Percentiles rank a stretch among this genome's conserved stretches.
Conservation (phyloP, 2,888 invertebrate genomes). For the Plagodis pulveraria region DNA sequence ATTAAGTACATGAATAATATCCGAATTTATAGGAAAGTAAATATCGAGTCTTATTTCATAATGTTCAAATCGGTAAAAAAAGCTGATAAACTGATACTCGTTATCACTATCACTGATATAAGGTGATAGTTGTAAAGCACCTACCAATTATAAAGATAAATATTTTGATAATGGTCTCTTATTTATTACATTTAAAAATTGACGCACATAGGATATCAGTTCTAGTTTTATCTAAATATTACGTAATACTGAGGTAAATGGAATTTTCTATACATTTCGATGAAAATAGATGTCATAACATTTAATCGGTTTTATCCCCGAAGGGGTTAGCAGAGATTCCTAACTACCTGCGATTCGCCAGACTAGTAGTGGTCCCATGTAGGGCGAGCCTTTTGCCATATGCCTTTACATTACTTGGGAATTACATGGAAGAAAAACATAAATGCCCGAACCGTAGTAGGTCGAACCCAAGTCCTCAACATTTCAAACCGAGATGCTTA, state of each 20-base stretch:
- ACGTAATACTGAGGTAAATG: neutral
- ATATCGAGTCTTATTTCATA: neutral
- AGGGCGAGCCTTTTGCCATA: no score
- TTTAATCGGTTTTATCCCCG: no score
- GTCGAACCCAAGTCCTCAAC: no score
- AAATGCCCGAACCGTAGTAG: no score
- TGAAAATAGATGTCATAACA: no score
- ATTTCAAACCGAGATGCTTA: no score
- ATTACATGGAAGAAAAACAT: no score
- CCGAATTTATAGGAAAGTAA: neutral
- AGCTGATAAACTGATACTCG: conserved; percentile 1
- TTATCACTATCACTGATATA: conserved; percentile 9
- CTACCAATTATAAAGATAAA: conserved; percentile 1
- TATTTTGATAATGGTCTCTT: conserved; percentile 2
- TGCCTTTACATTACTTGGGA: no score
- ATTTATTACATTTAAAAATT: neutral
- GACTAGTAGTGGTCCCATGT: no score
- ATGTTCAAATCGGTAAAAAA: conserved; percentile 1
- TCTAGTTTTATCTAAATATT: neutral
- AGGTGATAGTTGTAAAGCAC: neutral
- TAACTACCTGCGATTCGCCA: no score
- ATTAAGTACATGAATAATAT: neutral
- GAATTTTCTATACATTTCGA: no score
- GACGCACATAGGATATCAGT: neutral
- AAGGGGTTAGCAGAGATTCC: no score